Percentiles rank a stretch among this genome's conserved stretches.
phyloP scores from a whole-genome alignment of 1,140 invertebrate genomes.

The Oscheius sp. region DNA sequence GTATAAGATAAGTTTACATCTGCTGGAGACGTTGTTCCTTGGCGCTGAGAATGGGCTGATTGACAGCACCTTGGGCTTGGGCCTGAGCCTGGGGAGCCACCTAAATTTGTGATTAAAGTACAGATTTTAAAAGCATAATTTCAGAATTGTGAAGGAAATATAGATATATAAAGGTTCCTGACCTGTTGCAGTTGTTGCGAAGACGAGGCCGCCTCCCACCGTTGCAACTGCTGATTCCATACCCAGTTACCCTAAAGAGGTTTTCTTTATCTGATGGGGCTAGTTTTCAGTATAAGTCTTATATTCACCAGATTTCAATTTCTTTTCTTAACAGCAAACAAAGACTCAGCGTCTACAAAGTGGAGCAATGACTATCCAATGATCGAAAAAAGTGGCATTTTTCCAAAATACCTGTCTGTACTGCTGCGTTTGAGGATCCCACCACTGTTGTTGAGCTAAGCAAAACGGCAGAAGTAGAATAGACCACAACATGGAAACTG shows the following conservation, averaged over 20 bases:
- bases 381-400: background rate
- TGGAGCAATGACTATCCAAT: too few relatives aligned
- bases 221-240: background rate
- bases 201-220: background rate
- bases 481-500: background rate
- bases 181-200: conserved; percentile 14
- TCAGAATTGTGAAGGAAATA: too few relatives aligned
- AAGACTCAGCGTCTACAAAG: too few relatives aligned
- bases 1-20: background rate
- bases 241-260: conserved; percentile 1
- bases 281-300: too few relatives aligned
- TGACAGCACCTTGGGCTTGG: background rate
- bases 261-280: too few relatives aligned
- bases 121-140: too few relatives aligned
- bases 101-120: too few relatives aligned
- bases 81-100: too few relatives aligned
- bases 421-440: background rate
- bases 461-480: background rate
- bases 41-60: background rate
- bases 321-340: too few relatives aligned
- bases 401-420: background rate
- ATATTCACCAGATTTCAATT: too few relatives aligned
- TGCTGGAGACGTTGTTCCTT: background rate
- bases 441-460: background rate
- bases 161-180: too few relatives aligned